Evolutionary conservation across 2,113 vertebrate species (phyloP).

Genomic region (Recurvirostra avosetta): DNA sequence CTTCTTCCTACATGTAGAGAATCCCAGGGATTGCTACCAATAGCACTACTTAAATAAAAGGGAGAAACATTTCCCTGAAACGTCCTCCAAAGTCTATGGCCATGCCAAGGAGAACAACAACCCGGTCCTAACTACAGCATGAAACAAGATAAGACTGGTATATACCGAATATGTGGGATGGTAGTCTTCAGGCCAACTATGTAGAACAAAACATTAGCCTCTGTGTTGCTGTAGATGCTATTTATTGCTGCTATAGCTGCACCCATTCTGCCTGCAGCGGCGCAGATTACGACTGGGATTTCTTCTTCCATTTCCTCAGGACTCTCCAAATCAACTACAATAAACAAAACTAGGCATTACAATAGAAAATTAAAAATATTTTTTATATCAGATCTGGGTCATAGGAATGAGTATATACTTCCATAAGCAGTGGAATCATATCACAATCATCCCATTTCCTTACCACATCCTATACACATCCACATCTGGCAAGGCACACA

Average conservation of each 20-base stretch:
- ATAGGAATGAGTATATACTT: neutral
- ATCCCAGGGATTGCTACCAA: neutral
- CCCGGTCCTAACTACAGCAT: neutral
- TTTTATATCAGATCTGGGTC: neutral
- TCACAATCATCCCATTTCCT: neutral
- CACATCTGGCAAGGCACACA: neutral
- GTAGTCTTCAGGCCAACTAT: constrained; percentile 86
- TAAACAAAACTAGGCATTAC: neutral
- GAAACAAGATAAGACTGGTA: neutral
- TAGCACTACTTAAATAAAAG: neutral
- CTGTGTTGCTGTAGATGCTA: constrained; percentile 90
- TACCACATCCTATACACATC: neutral
- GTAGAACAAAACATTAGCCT: constrained; percentile 87
- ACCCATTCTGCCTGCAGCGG: constrained; percentile 85
- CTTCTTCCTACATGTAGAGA: accelerated
- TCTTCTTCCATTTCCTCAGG: constrained; percentile 70
- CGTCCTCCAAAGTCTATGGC: neutral
- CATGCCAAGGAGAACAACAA: neutral
- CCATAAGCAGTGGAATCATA: neutral
- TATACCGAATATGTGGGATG: constrained; percentile 80
- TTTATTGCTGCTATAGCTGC: constrained; percentile 90
- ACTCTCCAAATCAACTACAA: constrained; percentile 60
- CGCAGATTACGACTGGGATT: constrained; percentile 88
- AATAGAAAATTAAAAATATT: neutral
- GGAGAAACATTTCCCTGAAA: neutral